Percentiles rank a stretch among this genome's conserved stretches.
These are phyloP conservation scores for Notodonta ziczac DNA, from an alignment of 2,888 invertebrate species.

Conservation along the genomic window DNA sequence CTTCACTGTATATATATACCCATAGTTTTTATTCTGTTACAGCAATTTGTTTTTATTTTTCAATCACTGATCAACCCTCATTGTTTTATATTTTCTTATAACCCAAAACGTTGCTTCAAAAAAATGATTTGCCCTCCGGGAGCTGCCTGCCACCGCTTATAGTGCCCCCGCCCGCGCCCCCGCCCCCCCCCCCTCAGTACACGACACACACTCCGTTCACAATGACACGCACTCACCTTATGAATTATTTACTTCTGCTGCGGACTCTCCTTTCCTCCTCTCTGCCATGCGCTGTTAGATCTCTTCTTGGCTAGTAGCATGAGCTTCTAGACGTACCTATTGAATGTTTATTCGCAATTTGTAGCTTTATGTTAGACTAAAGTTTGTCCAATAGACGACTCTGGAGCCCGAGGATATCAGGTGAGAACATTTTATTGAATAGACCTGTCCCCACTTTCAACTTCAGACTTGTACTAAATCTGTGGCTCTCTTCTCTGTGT, in stretches of 20 bases:
- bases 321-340: constrained; percentile 34
- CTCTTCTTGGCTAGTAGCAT: constrained; percentile 41
- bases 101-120: constrained; percentile 15
- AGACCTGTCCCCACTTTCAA: constrained; percentile 32
- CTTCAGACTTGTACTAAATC: constrained; percentile 31
- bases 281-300: constrained; percentile 32
- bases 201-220: constrained; percentile 43
- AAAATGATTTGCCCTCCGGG: constrained; percentile 48
- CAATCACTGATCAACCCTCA: constrained; percentile 15
- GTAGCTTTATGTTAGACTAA: constrained; percentile 57
- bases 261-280: constrained; percentile 39
- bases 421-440: constrained; percentile 59
- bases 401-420: constrained; percentile 57
- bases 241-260: constrained; percentile 34
- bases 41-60: constrained; percentile 26
- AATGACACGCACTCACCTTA: constrained; percentile 39
- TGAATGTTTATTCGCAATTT: constrained; percentile 21
- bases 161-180: constrained; percentile 29
- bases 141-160: constrained; percentile 53
- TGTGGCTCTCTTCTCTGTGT: constrained; percentile 31
- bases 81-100: constrained; percentile 21
- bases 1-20: constrained; percentile 18
- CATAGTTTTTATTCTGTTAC: constrained; percentile 28
- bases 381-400: constrained; percentile 61
- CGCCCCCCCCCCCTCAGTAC: constrained; percentile 32